Evolutionary conservation across 2,888 invertebrate species (phyloP).

Genomic region (Aspidiotus destructor): DNA sequence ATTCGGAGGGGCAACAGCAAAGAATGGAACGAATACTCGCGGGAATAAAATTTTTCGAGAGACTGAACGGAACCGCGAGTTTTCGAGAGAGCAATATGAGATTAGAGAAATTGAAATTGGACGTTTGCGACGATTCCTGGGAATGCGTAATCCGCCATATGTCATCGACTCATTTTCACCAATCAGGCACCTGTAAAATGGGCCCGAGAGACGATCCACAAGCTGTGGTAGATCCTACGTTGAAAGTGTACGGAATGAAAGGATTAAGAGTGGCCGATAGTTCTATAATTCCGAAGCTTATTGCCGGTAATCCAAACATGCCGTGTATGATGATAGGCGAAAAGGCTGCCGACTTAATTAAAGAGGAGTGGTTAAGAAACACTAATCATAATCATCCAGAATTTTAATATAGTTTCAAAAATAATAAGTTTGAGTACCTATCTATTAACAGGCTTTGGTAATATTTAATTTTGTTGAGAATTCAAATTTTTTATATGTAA

Average conservation of each 20-base stretch:
- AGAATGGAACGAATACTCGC: constrained; percentile 6
- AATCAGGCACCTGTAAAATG: constrained; percentile 21
- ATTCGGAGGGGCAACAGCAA: neutral
- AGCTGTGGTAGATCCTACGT: constrained; percentile 17
- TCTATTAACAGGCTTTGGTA: too few relatives aligned
- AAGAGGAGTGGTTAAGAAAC: neutral
- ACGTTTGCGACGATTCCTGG: constrained; percentile 13
- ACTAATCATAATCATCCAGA: too few relatives aligned
- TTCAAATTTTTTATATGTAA: too few relatives aligned
- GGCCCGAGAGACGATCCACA: constrained; percentile 15
- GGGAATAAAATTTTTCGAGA: constrained; percentile 6
- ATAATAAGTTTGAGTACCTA: too few relatives aligned
- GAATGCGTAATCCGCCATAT: constrained; percentile 15
- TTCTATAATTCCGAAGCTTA: constrained; percentile 19
- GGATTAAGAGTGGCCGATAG: constrained; percentile 22
- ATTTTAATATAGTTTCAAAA: too few relatives aligned
- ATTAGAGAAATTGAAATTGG: neutral
- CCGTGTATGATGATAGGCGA: constrained; percentile 26
- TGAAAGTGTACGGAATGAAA: constrained; percentile 12
- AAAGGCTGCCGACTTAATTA: constrained; percentile 24
- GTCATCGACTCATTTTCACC: constrained; percentile 15
- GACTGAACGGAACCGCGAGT: neutral
- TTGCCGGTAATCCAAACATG: constrained; percentile 19
- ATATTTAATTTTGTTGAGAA: too few relatives aligned
- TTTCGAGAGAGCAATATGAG: constrained; percentile 19